These are phyloP conservation scores for Galbula dea DNA, from an alignment of 2,113 vertebrate genomes.

Conservation along the genomic window DNA sequence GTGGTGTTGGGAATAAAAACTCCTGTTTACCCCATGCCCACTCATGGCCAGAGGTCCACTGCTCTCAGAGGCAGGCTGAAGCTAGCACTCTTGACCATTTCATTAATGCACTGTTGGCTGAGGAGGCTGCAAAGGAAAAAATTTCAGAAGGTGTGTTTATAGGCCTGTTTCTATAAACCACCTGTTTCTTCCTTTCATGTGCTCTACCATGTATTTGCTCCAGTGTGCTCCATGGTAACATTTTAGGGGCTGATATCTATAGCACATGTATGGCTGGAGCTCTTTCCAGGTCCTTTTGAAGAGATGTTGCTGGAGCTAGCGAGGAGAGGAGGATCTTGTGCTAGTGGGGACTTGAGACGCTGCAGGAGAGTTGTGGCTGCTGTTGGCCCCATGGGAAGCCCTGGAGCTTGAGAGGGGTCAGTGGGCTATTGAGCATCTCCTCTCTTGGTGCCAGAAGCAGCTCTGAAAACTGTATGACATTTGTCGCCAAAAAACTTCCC, in stretches of 20 bases:
- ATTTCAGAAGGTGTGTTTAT: neutral
- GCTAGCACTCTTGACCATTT: neutral
- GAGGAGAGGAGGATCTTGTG: neutral
- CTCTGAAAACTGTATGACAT: neutral
- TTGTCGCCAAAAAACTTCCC: neutral
- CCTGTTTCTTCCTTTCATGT: neutral
- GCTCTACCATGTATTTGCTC: neutral
- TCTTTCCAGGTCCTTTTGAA: neutral
- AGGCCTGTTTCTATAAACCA: neutral
- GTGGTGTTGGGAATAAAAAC: neutral
- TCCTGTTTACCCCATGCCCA: neutral
- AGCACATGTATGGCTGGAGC: neutral
- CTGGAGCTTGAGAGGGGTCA: rapidly evolving
- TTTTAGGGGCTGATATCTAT: neutral
- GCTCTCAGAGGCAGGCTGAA: neutral
- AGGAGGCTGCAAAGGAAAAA: neutral
- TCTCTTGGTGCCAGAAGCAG: rapidly evolving
- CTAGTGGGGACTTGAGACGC: neutral
- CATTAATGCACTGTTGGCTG: neutral
- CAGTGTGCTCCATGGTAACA: neutral
- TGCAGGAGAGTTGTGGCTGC: neutral
- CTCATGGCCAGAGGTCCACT: neutral
- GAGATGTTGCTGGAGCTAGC: neutral
- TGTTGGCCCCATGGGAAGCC: rapidly evolving
- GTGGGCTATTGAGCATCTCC: neutral